These are phyloP conservation scores for Astropecten irregularis DNA, from an alignment of 53 echinoderm and acorn worm species.

Conservation along the genomic window DNA sequence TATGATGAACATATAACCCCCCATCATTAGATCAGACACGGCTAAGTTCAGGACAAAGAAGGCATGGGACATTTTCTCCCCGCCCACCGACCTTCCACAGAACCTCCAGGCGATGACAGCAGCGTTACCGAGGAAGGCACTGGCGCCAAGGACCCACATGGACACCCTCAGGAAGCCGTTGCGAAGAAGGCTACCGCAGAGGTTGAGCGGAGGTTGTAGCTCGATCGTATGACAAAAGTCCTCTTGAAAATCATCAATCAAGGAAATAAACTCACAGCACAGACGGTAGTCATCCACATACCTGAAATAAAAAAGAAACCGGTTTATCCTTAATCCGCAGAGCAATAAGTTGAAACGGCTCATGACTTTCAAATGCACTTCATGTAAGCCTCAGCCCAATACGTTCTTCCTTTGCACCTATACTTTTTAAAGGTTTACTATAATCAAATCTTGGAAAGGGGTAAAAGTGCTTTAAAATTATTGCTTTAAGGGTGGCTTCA, in stretches of 20 bases:
- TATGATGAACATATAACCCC: constrained; percentile 39
- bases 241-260: not conserved
- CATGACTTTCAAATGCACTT: too few relatives aligned
- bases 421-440: too few relatives aligned
- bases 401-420: too few relatives aligned
- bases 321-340: too few relatives aligned
- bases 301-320: not conserved
- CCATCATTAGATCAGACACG: constrained; percentile 37
- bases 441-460: too few relatives aligned
- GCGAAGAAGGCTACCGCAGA: constrained; percentile 18
- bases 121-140: constrained; percentile 5
- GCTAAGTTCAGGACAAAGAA: constrained; percentile 34
- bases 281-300: constrained; percentile 30
- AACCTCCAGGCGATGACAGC: constrained; percentile 7
- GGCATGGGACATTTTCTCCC: not conserved
- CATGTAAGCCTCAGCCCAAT: too few relatives aligned
- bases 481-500: too few relatives aligned
- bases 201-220: too few relatives aligned
- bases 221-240: not conserved
- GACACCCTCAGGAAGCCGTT: not conserved
- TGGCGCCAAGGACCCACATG: constrained; percentile 13
- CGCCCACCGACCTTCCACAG: not conserved
- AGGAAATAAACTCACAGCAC: constrained; percentile 3
- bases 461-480: too few relatives aligned
- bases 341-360: too few relatives aligned